Base-by-base conservation (phyloP, 2,888 invertebrate species). In the Metopia argyrocephala region DNA sequence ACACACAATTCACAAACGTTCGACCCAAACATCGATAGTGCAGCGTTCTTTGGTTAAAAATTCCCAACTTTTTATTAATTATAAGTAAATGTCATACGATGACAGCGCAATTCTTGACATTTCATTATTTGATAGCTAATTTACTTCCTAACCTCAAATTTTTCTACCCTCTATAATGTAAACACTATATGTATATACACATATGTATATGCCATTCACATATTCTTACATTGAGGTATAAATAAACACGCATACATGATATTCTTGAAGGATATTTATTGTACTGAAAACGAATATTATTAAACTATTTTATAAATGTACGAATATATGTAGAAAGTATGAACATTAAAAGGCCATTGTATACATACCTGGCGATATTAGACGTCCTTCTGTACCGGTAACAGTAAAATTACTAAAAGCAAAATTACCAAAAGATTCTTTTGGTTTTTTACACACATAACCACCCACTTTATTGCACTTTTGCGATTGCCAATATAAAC, bases 401-500 rank as follows among this genome's bases (percentile, higher is more conserved):
- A 94, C 89, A 0, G 94, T 95, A 84, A 91, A 92, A 88, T 95
- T 95, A 70, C 84, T 85, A 48, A 87, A 83, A 54, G 86, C 83
- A 76, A 82, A 86, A 73, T 84, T 84, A 27, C 85, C 85, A 56
- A 85, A 85, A 20, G 84, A 84, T 70, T 87, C 86, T 6, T 88
- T 88, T 74, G 91, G 88, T 23, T 92, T 91, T 85, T 92, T 93
- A 90, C 94, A 94, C 18, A 95, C 93, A 87, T 94, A 95, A 0
- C 95, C 95, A 0, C 94, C 94, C 3, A 93, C 92, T 59, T 91
- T 89, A 1, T 91, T 88, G 86, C 95, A 95, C 83, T 92, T 92
- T 84, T 94, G 93, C 0, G 93, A 90, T 7, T 93, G 92, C 95
- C 95, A 95, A 88, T 94, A 95, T 9, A 95, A 88, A 0, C 94